phyloP scores from a whole-genome alignment of 2,888 invertebrate genomes.

The Drosophila mulleri region DNA sequence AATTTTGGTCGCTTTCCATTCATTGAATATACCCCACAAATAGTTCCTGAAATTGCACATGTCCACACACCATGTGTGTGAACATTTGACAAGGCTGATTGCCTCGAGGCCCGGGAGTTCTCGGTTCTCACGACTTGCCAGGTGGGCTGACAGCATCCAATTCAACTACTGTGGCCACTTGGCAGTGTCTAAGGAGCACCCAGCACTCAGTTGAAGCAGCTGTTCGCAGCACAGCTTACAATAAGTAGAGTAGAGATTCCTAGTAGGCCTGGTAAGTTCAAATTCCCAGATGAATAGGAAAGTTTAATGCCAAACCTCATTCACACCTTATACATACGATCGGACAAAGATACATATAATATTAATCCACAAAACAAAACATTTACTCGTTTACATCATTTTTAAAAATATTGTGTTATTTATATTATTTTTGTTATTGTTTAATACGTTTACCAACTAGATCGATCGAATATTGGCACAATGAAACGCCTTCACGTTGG shows the following conservation, averaged over 20 bases:
- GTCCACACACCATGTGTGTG: slow-evolving; percentile 65
- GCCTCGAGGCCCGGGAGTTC: slow-evolving; percentile 1
- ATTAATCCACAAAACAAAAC: neutral
- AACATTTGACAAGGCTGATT: slow-evolving; percentile 39
- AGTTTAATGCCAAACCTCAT: neutral
- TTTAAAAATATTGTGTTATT: neutral
- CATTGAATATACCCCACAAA: slow-evolving; percentile 69
- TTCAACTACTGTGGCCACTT: slow-evolving; percentile 65
- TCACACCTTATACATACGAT: neutral
- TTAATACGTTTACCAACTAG: no score
- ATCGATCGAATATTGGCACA: neutral
- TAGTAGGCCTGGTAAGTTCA: neutral
- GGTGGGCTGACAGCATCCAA: slow-evolving; percentile 53
- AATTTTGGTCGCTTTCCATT: slow-evolving; percentile 69
- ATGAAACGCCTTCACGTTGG: slow-evolving; percentile 23
- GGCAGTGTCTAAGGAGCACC: slow-evolving; percentile 20
- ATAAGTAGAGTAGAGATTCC: neutral
- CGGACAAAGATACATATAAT: neutral
- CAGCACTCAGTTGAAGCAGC: slow-evolving; percentile 20
- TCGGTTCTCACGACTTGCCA: slow-evolving; percentile 61
- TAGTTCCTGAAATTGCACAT: slow-evolving; percentile 74
- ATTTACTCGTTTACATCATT: neutral
- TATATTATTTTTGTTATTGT: no score
- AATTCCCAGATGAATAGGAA: neutral
- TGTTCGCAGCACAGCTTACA: slow-evolving; percentile 4